Conservation (phyloP, 2,797 vertebrate species). For the Parambassis ranga region DNA sequence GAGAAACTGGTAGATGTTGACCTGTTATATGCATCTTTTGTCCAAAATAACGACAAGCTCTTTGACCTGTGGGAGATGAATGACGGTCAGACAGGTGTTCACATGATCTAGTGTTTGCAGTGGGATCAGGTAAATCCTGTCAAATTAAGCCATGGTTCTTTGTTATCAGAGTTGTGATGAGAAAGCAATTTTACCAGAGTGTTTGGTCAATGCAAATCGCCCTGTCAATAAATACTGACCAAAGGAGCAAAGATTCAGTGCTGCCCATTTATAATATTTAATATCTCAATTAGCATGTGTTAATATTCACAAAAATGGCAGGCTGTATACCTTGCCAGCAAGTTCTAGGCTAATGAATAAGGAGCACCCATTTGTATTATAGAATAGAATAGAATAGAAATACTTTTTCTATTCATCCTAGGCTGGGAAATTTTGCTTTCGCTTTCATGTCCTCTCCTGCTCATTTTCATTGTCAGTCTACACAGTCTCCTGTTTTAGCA, state of each 20-base stretch:
- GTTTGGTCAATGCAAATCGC: too few relatives aligned
- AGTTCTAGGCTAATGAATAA: conserved; percentile 43
- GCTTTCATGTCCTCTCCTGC: too few relatives aligned
- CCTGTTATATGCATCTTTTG: conserved; percentile 12
- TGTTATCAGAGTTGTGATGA: neutral
- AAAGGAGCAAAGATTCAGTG: too few relatives aligned
- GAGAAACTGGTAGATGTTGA: conserved; percentile 4
- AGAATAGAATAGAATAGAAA: too few relatives aligned
- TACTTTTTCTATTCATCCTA: too few relatives aligned
- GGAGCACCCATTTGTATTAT: conserved; percentile 33
- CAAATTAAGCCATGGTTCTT: neutral
- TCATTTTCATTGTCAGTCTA: conserved; percentile 17
- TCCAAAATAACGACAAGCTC: neutral
- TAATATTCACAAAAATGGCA: too few relatives aligned
- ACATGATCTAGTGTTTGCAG: conserved; percentile 3
- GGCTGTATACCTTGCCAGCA: too few relatives aligned
- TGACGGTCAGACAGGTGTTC: neutral
- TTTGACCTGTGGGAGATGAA: neutral
- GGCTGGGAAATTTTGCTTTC: too few relatives aligned
- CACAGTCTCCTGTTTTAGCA: conserved; percentile 45
- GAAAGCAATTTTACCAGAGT: too few relatives aligned
- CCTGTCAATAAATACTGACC: too few relatives aligned
- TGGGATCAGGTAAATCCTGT: neutral
- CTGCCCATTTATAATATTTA: neutral
- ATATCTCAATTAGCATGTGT: conserved; percentile 16